A percentile compares a stretch with the other conserved stretches of the same genome.
Evolutionary conservation across 2,797 vertebrate species (phyloP).

Genomic region (Anguilla megastoma): DNA sequence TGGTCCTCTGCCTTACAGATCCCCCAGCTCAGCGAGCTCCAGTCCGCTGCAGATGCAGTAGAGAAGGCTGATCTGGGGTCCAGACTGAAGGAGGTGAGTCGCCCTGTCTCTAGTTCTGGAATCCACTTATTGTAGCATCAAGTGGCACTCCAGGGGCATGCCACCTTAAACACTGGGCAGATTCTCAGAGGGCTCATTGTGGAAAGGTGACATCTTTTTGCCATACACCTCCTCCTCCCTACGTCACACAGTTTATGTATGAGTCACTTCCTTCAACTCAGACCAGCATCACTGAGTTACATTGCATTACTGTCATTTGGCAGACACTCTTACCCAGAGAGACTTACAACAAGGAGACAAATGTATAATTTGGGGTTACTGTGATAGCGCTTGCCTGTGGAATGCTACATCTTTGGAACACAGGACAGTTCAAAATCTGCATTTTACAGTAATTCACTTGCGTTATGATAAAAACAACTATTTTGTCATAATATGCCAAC

Average conservation of each 20-base stretch:
- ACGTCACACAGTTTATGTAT: neutral
- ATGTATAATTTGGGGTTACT: no score
- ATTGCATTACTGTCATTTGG: no score
- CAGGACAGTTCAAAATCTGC: no score
- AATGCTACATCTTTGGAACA: no score
- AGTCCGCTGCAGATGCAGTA: slow-evolving; percentile 56
- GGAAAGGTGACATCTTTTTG: neutral
- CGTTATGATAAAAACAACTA: no score
- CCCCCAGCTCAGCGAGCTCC: slow-evolving; percentile 44
- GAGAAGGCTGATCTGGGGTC: slow-evolving; percentile 52
- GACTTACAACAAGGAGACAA: no score
- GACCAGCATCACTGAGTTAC: no score
- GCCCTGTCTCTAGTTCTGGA: neutral
- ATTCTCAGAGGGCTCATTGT: neutral
- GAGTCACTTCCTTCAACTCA: no score
- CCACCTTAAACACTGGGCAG: neutral
- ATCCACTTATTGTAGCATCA: neutral
- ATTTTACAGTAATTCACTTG: no score
- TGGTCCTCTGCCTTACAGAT: slow-evolving; percentile 45
- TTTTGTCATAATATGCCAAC: no score
- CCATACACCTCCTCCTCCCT: neutral
- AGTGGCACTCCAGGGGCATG: neutral
- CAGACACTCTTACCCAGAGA: no score
- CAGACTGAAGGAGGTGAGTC: slow-evolving; percentile 59
- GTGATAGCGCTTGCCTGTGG: no score